Base-by-base conservation (phyloP, 2,113 vertebrate species). In the Cyrtonyx montezumae region DNA sequence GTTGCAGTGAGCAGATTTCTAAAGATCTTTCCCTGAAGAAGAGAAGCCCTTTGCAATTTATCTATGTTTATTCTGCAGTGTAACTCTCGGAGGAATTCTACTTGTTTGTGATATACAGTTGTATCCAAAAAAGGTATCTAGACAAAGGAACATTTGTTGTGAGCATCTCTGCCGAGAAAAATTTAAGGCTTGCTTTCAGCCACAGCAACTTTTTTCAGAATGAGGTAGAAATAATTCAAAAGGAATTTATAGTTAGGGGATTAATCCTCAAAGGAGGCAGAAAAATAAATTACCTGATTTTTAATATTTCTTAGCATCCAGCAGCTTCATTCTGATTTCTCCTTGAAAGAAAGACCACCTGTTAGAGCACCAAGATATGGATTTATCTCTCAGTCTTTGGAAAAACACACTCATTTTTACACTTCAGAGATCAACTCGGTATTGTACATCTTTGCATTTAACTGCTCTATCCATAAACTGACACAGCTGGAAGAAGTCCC, bases 281-380 rank as follows among this genome's bases (percentile, higher is more conserved):
- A 85, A 58, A 95, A 93, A 91, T 71, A 96, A 96, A 91, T 91
- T 90, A 94, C 76, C 88, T 86, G 46, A 51, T 34, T 82, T 91
- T 92, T 55, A 77, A 32, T 32, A 42, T 81, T 84, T 78, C 80
- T 87, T 48, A 89, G 61, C 78, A 94, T 77, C 37, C 78, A 92
- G 55, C 49, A 84, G 53, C n/a, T 30, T 87, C 1, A 0, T 89
- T 83, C 70, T 59, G 68, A 30, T 87, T 89, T 87, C 84, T 89
- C 20, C 81, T 79, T 66, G 70, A 91, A 95, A 94, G 55, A 63
- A 87, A 69, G 59, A 46, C 67, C 86, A 89, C 88, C 58, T 93
- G 66, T 87, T 89, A 82, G 67, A 91, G 53, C 36, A 91, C 17
- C 68, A 69, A 65, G 66, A 48, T 79, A 82, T 18, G 25, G 70